Conservation (phyloP, 1,140 invertebrate genomes). For the Eumaeus atala region DNA sequence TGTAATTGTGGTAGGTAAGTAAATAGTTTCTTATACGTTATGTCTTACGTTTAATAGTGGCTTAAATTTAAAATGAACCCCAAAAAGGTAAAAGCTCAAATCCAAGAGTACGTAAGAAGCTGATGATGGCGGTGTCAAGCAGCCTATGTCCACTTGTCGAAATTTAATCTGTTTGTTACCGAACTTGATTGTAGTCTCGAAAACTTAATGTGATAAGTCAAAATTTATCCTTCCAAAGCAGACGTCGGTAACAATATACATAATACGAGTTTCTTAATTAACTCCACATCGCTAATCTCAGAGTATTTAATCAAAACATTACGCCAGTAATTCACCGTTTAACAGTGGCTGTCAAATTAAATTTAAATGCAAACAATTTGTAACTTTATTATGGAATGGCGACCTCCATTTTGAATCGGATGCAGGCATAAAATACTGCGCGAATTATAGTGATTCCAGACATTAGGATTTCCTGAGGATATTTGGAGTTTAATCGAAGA, state of each 20-base stretch:
- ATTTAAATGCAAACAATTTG: slow-evolving; percentile 70
- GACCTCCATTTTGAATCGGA: slow-evolving; percentile 53
- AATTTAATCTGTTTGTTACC: no score
- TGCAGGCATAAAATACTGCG: slow-evolving; percentile 60
- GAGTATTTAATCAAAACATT: slow-evolving; percentile 60
- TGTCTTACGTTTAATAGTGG: no score
- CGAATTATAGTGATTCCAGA: slow-evolving; percentile 27
- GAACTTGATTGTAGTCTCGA: not conserved
- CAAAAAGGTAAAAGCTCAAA: no score
- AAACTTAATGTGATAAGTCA: slow-evolving; percentile 1
- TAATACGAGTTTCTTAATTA: slow-evolving; percentile 27
- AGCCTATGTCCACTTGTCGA: no score
- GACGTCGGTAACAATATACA: slow-evolving; percentile 5
- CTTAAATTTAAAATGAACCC: no score
- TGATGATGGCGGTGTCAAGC: no score
- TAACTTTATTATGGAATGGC: slow-evolving; percentile 65
- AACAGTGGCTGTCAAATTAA: slow-evolving; percentile 66
- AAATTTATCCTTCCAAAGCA: not conserved
- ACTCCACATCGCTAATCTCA: slow-evolving; percentile 35
- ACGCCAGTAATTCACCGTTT: slow-evolving; percentile 48
- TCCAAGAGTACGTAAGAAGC: no score
- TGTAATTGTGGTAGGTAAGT: no score
- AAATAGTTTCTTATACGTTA: no score
- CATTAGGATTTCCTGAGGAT: slow-evolving; percentile 3
- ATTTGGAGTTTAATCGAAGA: not conserved